Base-by-base conservation (phyloP, 2,888 invertebrate genomes). In the Neria commutata region DNA sequence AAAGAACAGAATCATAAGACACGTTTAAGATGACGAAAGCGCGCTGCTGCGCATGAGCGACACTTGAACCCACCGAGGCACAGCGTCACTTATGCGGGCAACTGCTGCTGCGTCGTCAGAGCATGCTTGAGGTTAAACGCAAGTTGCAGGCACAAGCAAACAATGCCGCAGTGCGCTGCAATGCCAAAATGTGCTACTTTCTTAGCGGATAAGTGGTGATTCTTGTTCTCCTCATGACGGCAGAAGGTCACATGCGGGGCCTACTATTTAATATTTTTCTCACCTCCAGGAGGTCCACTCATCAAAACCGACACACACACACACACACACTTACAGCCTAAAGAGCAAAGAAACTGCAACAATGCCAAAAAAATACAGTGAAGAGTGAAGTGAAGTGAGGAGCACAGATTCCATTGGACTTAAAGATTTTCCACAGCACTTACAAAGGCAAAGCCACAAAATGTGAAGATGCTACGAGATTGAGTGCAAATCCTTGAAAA, bases 201-300 rank as follows among this genome's bases (percentile, higher is more conserved):
- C n/a, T 14, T 37, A 6, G 4, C 6, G n/a, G 37, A 37, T 37
- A 37, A 37, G 37, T 37, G 37, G 4, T 8, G n/a, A 6, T 8
- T n/a, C 4, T n/a, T 37, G 37, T 19, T 33, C 33, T 14, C 14
- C 10, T 16, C 46, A 5, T 23, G 46, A 19, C n/a, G 46, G 25
- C 25, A 26, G 3, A 42, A 17, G 19, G 53, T 45, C 48, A 61
- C 59, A 56, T 61, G 56, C 45, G 34, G n/a, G n/a, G n/a, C n/a
- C n/a, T n/a, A n/a, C n/a, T n/a, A n/a, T n/a, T n/a, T n/a, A 67
- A 70, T 71, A 65, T 75, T 76, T 75, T 78, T 79, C 79, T 79
- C 79, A 79, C 79, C 79, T 79, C 79, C 79, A 76, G 79, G 79
- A 74, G 79, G 79, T 79, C 79, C 76, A 74, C 77, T 78, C 74